Conservation (phyloP, 2,797 vertebrate species). For the Triplophysa bombifrons region DNA sequence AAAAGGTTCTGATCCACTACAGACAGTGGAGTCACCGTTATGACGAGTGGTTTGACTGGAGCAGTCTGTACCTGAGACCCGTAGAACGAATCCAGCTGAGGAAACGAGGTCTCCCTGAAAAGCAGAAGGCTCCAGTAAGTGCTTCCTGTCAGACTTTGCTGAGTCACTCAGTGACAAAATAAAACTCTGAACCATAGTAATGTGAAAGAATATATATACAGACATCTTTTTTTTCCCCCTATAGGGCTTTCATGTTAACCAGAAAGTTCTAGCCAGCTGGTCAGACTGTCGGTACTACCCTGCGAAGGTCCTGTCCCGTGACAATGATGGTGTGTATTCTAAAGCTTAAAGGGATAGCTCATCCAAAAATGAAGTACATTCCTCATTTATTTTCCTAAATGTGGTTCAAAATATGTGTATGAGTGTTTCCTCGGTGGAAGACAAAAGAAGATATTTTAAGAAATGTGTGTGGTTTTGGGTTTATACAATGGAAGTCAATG, state of each 20-base stretch:
- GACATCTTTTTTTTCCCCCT: not conserved
- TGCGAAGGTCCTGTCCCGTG: slow-evolving; percentile 84
- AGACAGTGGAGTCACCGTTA: slow-evolving; percentile 99
- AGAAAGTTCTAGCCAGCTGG: slow-evolving; percentile 88
- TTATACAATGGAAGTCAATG: too few species aligned
- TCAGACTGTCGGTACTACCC: slow-evolving; percentile 90
- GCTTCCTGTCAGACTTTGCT: not conserved
- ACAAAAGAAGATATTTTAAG: too few species aligned
- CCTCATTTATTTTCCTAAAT: not conserved
- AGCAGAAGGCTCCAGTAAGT: slow-evolving; percentile 68
- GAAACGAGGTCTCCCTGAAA: slow-evolving; percentile 71
- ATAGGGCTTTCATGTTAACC: slow-evolving; percentile 84
- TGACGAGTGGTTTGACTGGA: slow-evolving; percentile 99
- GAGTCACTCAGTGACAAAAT: not conserved
- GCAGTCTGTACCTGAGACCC: slow-evolving; percentile 93
- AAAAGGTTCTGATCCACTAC: slow-evolving; percentile 97
- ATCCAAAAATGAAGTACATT: not conserved
- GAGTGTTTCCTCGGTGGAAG: too few species aligned
- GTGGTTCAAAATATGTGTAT: too few species aligned
- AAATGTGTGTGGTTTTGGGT: too few species aligned
- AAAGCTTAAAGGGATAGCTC: not conserved
- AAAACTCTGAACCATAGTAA: not conserved
- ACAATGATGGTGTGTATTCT: slow-evolving; percentile 82
- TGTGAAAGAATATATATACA: not conserved
- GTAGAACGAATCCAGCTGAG: slow-evolving; percentile 94